Evolutionary conservation across 2,797 vertebrate species (phyloP), one percentile per base, ranked within the genome.

Genomic region (Melopsittacus undulatus): DNA sequence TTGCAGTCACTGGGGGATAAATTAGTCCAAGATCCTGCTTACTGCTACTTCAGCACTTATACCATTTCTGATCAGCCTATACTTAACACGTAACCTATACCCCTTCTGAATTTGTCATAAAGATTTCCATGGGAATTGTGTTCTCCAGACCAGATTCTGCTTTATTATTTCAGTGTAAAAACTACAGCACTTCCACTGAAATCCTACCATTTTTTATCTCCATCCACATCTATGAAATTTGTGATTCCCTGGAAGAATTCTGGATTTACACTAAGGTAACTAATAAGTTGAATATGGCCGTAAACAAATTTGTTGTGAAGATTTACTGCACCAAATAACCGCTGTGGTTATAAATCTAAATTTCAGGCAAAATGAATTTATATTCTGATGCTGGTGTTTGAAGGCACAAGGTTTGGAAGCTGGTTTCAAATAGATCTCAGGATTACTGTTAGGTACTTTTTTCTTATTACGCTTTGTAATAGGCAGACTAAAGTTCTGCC

Each of bases 21-120:
- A 94, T 86, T 90, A 86, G 36, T 67, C 87, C 85, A 96, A 88
- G 77, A 70, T 84, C 14, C 40, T 90, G 48, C 93, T 93, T 90
- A 79, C 66, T 10, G 36, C 34, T 86, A 13, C 81, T 89, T 86
- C 80, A 91, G 43, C 46, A 84, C 51, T 95, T 91, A 52, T 11
- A 68, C 23, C 14, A 64, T 91, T 97, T 94, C 54, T 88, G 38
- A 83, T 91, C 59, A 90, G 56, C 59, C 79, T 90, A 36, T 81
- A 79, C 38, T 94, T 83, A 56, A 83, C 66, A 63, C 81, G 91
- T 81, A 94, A 97, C 57, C 49, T 88, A 85, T 72, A 92, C 45
- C 22, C 59, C 21, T 90, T 52, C 84, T 92, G 76, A 92, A 93
- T 87, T 59, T 89, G 49, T 83, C 69, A 75, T 83, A 72, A 87